These are phyloP conservation scores for Petromus typicus DNA, from an alignment of 2,113 vertebrate species.

Conservation along the genomic window DNA sequence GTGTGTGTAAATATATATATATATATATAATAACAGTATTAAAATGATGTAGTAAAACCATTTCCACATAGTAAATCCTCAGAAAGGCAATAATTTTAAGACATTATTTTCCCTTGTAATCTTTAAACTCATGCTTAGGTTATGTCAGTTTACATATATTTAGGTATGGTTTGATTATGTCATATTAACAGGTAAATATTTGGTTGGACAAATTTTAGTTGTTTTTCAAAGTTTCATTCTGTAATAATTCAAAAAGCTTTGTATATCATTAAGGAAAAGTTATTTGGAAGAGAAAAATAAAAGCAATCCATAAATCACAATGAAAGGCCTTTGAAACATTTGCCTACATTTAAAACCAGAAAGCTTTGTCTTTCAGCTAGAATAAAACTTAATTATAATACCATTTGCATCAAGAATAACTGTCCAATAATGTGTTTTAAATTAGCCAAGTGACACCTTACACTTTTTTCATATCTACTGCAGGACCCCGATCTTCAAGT, in stretches of 20 bases:
- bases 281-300: constrained; percentile 46
- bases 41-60: constrained; percentile 72
- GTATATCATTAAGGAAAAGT: background rate
- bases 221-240: constrained; percentile 34
- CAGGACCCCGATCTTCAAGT: constrained; percentile 75
- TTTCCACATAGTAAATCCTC: constrained; percentile 78
- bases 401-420: constrained; percentile 69
- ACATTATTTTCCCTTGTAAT: constrained; percentile 67
- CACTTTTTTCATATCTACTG: constrained; percentile 73
- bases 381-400: constrained; percentile 77
- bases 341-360: constrained; percentile 56
- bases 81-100: constrained; percentile 69
- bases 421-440: constrained; percentile 79
- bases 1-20: constrained; percentile 73
- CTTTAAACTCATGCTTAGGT: constrained; percentile 55
- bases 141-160: constrained; percentile 69
- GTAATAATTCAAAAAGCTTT: background rate
- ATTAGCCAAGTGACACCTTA: constrained; percentile 80
- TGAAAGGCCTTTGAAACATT: constrained; percentile 61
- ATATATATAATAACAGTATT: constrained; percentile 76
- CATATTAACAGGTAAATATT: constrained; percentile 61
- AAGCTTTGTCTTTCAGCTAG: constrained; percentile 52
- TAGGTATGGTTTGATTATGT: constrained; percentile 54
- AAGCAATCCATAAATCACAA: constrained; percentile 47
- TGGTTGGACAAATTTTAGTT: background rate